Base-by-base conservation (phyloP, 1,140 invertebrate species). In the Pygmarrhopalites habei region DNA sequence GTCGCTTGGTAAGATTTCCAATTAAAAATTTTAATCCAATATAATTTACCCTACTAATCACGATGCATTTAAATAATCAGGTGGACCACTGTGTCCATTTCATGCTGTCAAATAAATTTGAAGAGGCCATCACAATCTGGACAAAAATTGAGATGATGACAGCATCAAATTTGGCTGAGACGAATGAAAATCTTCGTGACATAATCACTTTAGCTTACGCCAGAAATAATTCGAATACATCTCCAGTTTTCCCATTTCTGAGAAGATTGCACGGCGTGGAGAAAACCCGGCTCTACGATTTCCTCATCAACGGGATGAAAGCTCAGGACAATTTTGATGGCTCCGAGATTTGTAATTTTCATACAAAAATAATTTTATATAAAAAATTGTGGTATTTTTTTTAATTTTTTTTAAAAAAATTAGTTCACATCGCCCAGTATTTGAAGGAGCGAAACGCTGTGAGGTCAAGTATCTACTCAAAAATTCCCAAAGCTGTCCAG, bases 391-490 rank as follows among this genome's bases (percentile, higher is more conserved):
- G n/a, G n/a, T n/a, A n/a, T n/a, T n/a, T n/a, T n/a, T n/a, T n/a
- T n/a, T n/a, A n/a, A n/a, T n/a, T n/a, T n/a, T n/a, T n/a, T n/a
- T n/a, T n/a, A n/a, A n/a, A n/a, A n/a, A n/a, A n/a, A n/a, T n/a
- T n/a, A n/a, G n/a, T 56, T 41, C 23, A 35, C 53, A 56, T 56
- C 21, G 53, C 53, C 35, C 53, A 56, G 35, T 56, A 39, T 39
- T 32, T 56, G 5, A 56, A 56, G 35, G 53, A 56, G 25, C 53
- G 53, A 23, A 56, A 56, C 39, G 53, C 53, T 14, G 53, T 56
- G 17, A 7, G 53, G 19, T 35, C 29, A 4, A 4, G 29, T 14
- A 19, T 56, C 19, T 56, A 56, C 23, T 56, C 53, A 12, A 56
- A 56, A 56, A 56, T 56, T 32, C 53, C 53, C 4, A 56, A 41